Evolutionary conservation across 2,888 invertebrate genomes (phyloP).

Genomic region (Plagodis dolabraria): DNA sequence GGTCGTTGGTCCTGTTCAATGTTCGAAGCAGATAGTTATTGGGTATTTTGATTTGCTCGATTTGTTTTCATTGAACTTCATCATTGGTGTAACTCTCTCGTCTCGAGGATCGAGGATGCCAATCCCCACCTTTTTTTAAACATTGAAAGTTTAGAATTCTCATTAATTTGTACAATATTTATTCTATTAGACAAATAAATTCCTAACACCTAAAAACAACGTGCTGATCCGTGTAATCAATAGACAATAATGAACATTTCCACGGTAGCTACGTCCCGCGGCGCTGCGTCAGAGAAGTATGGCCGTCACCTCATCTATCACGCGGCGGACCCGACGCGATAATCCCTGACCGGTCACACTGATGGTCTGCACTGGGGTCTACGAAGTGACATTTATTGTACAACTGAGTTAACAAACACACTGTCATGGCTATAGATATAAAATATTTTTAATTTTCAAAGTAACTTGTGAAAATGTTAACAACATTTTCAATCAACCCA

Average conservation of each 20-base stretch:
- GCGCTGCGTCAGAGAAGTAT: conserved; percentile 38
- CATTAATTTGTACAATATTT: not conserved
- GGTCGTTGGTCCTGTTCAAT: no score
- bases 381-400: conserved; percentile 4
- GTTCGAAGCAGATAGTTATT: no score
- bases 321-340: conserved; percentile 37
- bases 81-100: no score
- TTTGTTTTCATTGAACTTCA: no score
- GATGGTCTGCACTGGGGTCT: conserved; percentile 31
- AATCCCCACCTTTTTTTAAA: no score
- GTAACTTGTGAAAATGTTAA: no score
- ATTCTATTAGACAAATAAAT: no score
- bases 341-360: conserved; percentile 43
- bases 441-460: no score
- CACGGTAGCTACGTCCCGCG: conserved; percentile 40
- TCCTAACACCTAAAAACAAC: not conserved
- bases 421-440: not conserved
- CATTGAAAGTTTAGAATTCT: not conserved
- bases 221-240: conserved; percentile 8
- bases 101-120: no score
- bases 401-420: conserved; percentile 1
- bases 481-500: no score
- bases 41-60: no score
- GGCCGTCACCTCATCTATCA: conserved; percentile 50
- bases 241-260: conserved; percentile 21